phyloP scores from a whole-genome alignment of 1,140 invertebrate species.

The Diorhabda elongata region DNA sequence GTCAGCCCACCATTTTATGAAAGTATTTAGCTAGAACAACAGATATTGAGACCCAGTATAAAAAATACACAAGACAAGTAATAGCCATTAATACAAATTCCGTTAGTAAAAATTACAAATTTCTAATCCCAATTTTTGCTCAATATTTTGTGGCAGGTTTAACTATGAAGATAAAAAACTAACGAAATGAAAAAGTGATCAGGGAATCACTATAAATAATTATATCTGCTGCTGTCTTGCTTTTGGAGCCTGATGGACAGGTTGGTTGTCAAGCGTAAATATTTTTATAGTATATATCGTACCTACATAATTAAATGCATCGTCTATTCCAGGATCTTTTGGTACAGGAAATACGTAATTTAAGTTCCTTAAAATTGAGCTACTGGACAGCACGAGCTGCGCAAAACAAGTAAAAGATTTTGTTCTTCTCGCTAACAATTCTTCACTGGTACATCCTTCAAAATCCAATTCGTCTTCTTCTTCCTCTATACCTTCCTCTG shows the following conservation, averaged over 20 bases:
- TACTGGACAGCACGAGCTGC: slow-evolving; percentile 47
- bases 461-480: not conserved
- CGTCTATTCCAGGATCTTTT: slow-evolving; percentile 49
- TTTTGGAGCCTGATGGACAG: too few species aligned
- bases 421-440: slow-evolving; percentile 31
- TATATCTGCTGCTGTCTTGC: too few species aligned
- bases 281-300: not conserved
- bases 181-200: too few species aligned
- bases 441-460: slow-evolving; percentile 20
- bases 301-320: slow-evolving; percentile 44
- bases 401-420: slow-evolving; percentile 39
- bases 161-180: too few species aligned
- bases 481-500: not conserved
- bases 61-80: too few species aligned
- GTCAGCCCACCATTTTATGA: not conserved
- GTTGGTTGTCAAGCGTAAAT: too few species aligned
- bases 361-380: slow-evolving; percentile 48
- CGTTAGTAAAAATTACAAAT: too few species aligned
- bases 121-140: too few species aligned
- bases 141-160: too few species aligned
- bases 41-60: not conserved
- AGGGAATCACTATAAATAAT: too few species aligned
- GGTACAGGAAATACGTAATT: slow-evolving; percentile 50
- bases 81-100: too few species aligned
- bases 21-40: not conserved